Evolutionary conservation across 1,140 invertebrate genomes (phyloP), one percentile per base, ranked within the genome.

Genomic region (Ceratosolen fusciceps): DNA sequence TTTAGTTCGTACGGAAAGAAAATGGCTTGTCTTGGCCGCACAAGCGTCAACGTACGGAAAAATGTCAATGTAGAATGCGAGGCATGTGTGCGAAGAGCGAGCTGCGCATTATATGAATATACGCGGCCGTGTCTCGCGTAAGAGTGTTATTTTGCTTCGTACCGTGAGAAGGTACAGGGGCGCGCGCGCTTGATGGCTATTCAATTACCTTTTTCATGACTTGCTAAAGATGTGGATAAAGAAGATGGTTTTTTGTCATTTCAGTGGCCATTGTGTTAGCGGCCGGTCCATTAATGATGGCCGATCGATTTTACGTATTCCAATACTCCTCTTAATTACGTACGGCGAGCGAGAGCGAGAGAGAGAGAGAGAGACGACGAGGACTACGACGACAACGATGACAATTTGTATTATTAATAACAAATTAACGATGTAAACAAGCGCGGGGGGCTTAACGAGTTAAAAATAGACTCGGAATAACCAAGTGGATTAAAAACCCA

Each of bases 171-270:
- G 37, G 34, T 47, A 2, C 26, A 52, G 12, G 0, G 24, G 26
- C 16, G 19, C 21, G 39, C 7, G 14, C 31, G n/a, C n/a, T n/a
- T n/a, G n/a, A n/a, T 24, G 12, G 31, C 29, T 62, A 34, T 62
- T 62, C 31, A 62, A 24, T 62, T 60, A 24, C 5, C 26, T 37
- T 43, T 39, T 68, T 43, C 19, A 1, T 68, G 31, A 43, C 65
- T 68, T 68, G 5, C 39, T 43, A 43, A 43, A 39, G 37, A 68
- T 43, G 65, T 43, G 21, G 24, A 43, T 67, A 68, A 68, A 43
- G 21, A 14, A 43, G 19, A 67, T 19, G 24, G 21, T 24, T 68
- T 39, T 43, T 43, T 43, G 39, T 43, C 29, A 43, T 68, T 67
- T 62, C 60, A 37, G 26, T 39, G 7, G 10, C 19, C 43, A 31